A percentile compares a stretch with the other conserved stretches of the same genome.
Evolutionary conservation across 2,888 invertebrate genomes (phyloP).

Genomic region (Callyntrura guangdongensis): DNA sequence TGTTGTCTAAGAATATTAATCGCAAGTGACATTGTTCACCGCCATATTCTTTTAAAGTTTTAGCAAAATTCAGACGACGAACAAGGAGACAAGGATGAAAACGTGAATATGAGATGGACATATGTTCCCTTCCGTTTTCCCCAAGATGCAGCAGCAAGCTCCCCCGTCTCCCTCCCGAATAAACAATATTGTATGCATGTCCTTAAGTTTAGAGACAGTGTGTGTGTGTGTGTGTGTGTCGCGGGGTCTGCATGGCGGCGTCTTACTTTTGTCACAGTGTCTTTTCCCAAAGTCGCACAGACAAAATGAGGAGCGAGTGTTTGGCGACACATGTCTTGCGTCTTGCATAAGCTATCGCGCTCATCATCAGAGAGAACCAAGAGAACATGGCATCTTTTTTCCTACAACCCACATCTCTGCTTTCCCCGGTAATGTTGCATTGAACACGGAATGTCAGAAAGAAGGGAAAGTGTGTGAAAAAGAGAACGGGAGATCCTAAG

Average conservation of each 20-base stretch:
- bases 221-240: background rate
- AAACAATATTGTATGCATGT: constrained; percentile 12
- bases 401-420: constrained; percentile 25
- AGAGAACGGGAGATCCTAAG: constrained; percentile 64
- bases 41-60: constrained; percentile 36
- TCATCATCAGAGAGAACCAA: constrained; percentile 64
- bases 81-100: constrained; percentile 61
- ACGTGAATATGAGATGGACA: constrained; percentile 76
- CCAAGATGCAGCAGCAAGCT: background rate
- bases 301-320: constrained; percentile 74
- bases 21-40: constrained; percentile 65
- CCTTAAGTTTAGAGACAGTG: background rate
- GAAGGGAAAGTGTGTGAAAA: background rate
- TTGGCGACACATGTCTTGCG: constrained; percentile 73
- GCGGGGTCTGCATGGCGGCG: constrained; percentile 4
- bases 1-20: constrained; percentile 77
- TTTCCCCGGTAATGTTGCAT: constrained; percentile 18
- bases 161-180: background rate
- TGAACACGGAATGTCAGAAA: constrained; percentile 57
- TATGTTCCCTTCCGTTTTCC: constrained; percentile 71
- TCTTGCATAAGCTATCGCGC: constrained; percentile 69
- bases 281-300: constrained; percentile 65
- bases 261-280: constrained; percentile 54
- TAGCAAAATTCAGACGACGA: constrained; percentile 6
- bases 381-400: constrained; percentile 63